Percentiles rank a stretch among this genome's conserved stretches.
These are phyloP conservation scores for Trissolcus japonicus DNA, from an alignment of 2,888 invertebrate genomes.

Conservation along the genomic window DNA sequence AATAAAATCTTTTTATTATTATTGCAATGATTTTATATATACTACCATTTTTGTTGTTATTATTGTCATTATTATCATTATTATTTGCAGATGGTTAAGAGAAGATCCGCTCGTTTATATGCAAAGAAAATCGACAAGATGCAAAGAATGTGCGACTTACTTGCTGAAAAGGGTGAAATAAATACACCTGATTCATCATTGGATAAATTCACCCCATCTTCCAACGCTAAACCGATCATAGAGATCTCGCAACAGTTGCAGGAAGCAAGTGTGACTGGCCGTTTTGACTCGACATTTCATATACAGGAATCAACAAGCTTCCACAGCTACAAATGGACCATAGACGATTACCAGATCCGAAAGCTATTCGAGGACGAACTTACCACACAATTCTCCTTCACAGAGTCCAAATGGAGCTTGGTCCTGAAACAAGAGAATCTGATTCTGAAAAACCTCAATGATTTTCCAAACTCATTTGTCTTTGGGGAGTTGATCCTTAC, in stretches of 20 bases:
- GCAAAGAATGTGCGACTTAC: not conserved
- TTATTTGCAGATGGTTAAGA: not conserved
- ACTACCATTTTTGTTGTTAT: not conserved
- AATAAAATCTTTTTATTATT: not conserved
- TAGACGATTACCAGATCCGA: slow-evolving; percentile 10
- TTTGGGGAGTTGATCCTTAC: not conserved
- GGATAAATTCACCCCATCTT: not conserved
- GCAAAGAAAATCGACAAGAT: not conserved
- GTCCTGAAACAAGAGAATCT: not conserved
- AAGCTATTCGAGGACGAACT: not conserved
- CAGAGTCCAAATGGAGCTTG: slow-evolving; percentile 6
- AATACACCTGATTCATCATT: not conserved
- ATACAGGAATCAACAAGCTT: not conserved
- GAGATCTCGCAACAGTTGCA: too few relatives aligned
- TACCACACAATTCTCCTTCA: not conserved
- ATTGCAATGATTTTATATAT: not conserved
- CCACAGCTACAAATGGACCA: slow-evolving; percentile 8
- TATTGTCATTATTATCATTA: not conserved
- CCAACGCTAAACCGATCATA: too few relatives aligned
- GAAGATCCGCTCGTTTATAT: not conserved
- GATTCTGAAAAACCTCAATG: not conserved
- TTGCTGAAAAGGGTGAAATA: not conserved
- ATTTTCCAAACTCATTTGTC: not conserved
- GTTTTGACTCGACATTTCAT: not conserved
- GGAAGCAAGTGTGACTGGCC: too few relatives aligned